Percentiles rank a stretch among this genome's conserved stretches.
These are phyloP conservation scores for Gasteruption jaculator DNA, from an alignment of 2,888 invertebrate species.

Conservation along the genomic window DNA sequence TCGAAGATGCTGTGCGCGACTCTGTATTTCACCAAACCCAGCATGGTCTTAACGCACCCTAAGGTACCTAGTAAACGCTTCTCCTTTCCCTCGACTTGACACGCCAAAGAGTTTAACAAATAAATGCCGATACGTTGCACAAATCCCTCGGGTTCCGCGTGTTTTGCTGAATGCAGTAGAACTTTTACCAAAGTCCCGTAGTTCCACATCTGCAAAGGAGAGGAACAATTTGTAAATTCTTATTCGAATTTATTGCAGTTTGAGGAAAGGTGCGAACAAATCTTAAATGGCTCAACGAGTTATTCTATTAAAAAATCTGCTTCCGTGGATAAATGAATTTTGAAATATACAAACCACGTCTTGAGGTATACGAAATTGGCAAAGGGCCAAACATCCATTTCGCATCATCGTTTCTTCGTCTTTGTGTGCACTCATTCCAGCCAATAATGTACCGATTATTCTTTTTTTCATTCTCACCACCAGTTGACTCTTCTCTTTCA, in stretches of 20 bases:
- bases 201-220: slow-evolving; percentile 69
- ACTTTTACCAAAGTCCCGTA: slow-evolving; percentile 83
- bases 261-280: background rate
- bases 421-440: slow-evolving; percentile 83
- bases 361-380: slow-evolving; percentile 90
- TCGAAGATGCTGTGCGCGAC: slow-evolving; percentile 76
- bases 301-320: background rate
- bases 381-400: slow-evolving; percentile 91
- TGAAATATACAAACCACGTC: slow-evolving; percentile 72
- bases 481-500: slow-evolving; percentile 71
- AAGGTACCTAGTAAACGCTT: slow-evolving; percentile 87
- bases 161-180: slow-evolving; percentile 75
- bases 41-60: slow-evolving; percentile 82
- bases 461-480: slow-evolving; percentile 71
- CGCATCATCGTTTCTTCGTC: slow-evolving; percentile 92
- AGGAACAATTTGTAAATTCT: background rate
- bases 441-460: slow-evolving; percentile 77
- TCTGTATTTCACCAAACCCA: slow-evolving; percentile 79
- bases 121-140: slow-evolving; percentile 94
- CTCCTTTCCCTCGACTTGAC: slow-evolving; percentile 91
- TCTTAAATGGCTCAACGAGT: too few species aligned
- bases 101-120: slow-evolving; percentile 90
- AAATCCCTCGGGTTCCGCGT: slow-evolving; percentile 82
- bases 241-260: slow-evolving; percentile 4
- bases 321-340: slow-evolving; percentile 2